Evolutionary conservation across 2,888 invertebrate species (phyloP).

Genomic region (Meloe dianella): DNA sequence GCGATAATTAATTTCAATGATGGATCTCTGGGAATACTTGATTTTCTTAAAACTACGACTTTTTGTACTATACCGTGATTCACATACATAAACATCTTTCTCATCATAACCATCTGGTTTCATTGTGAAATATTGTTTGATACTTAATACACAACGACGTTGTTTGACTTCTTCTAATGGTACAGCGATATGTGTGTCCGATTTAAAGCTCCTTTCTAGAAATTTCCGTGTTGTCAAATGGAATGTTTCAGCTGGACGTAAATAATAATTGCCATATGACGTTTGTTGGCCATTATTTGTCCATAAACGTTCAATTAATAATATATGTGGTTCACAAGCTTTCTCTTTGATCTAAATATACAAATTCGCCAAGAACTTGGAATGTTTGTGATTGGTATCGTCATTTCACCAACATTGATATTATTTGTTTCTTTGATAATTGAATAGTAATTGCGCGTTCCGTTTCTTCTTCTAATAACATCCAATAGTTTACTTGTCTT

Average conservation of each 20-base stretch:
- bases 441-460: conserved; percentile 63
- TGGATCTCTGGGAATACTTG: conserved; percentile 74
- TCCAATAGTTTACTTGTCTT: conserved; percentile 78
- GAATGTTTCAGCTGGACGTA: conserved; percentile 93
- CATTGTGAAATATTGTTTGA: conserved; percentile 91
- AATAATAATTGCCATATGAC: conserved; percentile 91
- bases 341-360: conserved; percentile 79
- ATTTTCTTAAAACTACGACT: conserved; percentile 93
- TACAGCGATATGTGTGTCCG: conserved; percentile 84
- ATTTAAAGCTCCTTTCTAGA: conserved; percentile 95
- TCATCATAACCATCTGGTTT: conserved; percentile 84
- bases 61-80: conserved; percentile 89
- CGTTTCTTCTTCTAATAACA: conserved; percentile 78
- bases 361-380: conserved; percentile 88
- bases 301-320: conserved; percentile 74
- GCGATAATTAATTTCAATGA: conserved; percentile 68
- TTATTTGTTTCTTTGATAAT: conserved; percentile 48
- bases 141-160: conserved; percentile 91
- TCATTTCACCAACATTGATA: conserved; percentile 61
- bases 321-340: conserved; percentile 74
- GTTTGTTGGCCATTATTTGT: conserved; percentile 82
- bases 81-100: conserved; percentile 96
- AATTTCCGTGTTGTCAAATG: conserved; percentile 95
- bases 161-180: conserved; percentile 86
- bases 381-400: conserved; percentile 80